Percentiles rank a stretch among this genome's conserved stretches.
Evolutionary conservation across 2,113 vertebrate genomes (phyloP).

Genomic region (Grus americana): DNA sequence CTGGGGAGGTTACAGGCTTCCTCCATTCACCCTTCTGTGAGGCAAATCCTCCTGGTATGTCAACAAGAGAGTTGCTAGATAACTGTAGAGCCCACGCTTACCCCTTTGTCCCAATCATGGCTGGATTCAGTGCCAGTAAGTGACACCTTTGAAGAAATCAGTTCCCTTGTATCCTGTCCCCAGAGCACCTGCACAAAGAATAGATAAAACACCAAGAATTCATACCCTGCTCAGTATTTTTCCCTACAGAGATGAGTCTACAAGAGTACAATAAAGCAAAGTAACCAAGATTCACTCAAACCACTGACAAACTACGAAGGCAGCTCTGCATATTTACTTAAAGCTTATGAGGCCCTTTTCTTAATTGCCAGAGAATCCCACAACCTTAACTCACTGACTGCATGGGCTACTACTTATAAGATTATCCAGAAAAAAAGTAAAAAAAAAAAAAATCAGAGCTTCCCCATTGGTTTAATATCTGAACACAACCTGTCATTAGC

Average conservation of each 20-base stretch:
- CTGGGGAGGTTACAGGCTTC: background rate
- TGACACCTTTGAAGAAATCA: background rate
- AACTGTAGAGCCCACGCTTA: fast-evolving
- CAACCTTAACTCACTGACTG: background rate
- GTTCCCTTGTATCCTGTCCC: background rate
- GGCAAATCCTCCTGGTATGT: background rate
- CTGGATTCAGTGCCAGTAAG: background rate
- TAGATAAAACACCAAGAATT: background rate
- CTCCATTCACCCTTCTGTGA: background rate
- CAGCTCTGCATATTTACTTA: background rate
- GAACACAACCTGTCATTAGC: background rate
- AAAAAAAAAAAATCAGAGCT: background rate
- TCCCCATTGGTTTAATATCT: background rate
- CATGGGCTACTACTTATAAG: background rate
- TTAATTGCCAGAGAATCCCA: background rate
- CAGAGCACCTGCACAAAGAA: background rate
- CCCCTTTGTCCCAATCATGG: background rate
- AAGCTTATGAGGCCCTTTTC: background rate
- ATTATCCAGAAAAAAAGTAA: background rate
- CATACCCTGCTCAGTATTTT: background rate
- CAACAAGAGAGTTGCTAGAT: background rate
- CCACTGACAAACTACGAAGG: background rate
- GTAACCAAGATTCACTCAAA: background rate
- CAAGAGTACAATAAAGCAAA: background rate
- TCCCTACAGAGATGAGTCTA: background rate